Evolutionary conservation across 2,113 vertebrate species (phyloP), one percentile per base, ranked within the genome.

Genomic region (Spea bombifrons): DNA sequence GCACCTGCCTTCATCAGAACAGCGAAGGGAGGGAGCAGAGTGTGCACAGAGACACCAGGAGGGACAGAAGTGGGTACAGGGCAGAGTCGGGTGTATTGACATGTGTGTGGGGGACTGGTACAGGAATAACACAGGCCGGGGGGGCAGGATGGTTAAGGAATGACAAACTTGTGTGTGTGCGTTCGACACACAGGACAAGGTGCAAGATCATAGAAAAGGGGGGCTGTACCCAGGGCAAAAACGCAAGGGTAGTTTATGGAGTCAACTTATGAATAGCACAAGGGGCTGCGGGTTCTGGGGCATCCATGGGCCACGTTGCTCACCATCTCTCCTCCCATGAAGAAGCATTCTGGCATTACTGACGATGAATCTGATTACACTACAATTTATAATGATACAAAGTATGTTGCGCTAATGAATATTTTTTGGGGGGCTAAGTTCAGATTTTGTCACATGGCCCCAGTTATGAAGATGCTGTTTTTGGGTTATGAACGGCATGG

Each of bases 1-100:
- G 67, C 44, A 71, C 71, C 63, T 73, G 64, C 78, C 61, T 74
- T 80, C 78, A 73, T 43, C 67, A 73, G 77, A 67, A 67, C 7
- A 30, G 63, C 63, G 49, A 73, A 45, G 17, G 78, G 65, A 74
- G 78, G 50, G 78, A 74, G 71, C 7, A 48, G 64, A 80, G 78
- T 80, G 49, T 73, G 71, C n/a, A 7, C 61, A 66, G 50, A 63
- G 65, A 55, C 6, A 73, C 30, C 30, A 30, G 30, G 63, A 47
- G 48, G 44, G 52, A 66, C 50, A 80, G 57, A 80, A 63, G 69
- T 43, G 48, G 52, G 66, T 63, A 47, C 49, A 48, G 52, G 69
- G 30, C 61, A 73, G 50, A 17, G 66, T 44, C 64, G 71, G 71
- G 45, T 73, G 9, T 61, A 73, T 10, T 66, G 66, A 74, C 71